Conservation (phyloP, 2,113 vertebrate genomes). For the Chamaea fasciata region DNA sequence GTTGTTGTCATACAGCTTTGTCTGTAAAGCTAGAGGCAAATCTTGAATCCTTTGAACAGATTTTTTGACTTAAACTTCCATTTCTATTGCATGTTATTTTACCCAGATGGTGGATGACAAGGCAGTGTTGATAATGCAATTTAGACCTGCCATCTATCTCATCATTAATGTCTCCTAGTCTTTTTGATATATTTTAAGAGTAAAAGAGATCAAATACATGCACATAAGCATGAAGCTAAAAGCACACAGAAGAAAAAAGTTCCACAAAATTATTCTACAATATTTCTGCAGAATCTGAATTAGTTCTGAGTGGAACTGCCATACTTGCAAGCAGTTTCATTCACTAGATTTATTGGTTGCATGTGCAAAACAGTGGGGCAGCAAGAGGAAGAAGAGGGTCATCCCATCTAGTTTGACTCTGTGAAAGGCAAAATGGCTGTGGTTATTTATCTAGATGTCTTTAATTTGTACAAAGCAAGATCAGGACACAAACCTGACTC, state of each 20-base stretch:
- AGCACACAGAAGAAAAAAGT: not conserved
- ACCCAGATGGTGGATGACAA: not conserved
- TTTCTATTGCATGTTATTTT: not conserved
- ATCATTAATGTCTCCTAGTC: not conserved
- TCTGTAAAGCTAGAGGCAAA: not conserved
- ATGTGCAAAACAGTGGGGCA: not conserved
- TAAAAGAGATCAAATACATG: not conserved
- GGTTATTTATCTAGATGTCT: not conserved
- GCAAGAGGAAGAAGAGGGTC: not conserved
- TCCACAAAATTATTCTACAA: not conserved
- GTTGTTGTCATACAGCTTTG: not conserved
- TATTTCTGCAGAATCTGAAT: not conserved
- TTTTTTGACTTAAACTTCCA: not conserved
- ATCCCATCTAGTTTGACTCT: not conserved
- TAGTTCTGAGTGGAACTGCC: not conserved
- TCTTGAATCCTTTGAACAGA: not conserved
- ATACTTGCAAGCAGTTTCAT: not conserved
- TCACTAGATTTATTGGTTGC: not conserved
- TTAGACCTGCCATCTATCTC: not conserved
- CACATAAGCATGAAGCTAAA: not conserved
- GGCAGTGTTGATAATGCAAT: not conserved
- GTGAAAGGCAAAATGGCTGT: not conserved
- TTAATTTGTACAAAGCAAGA: not conserved
- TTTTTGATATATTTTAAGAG: not conserved
- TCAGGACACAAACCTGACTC: not conserved